Evolutionary conservation across 2,797 vertebrate species (phyloP).

Genomic region (Xenentodon cancila): DNA sequence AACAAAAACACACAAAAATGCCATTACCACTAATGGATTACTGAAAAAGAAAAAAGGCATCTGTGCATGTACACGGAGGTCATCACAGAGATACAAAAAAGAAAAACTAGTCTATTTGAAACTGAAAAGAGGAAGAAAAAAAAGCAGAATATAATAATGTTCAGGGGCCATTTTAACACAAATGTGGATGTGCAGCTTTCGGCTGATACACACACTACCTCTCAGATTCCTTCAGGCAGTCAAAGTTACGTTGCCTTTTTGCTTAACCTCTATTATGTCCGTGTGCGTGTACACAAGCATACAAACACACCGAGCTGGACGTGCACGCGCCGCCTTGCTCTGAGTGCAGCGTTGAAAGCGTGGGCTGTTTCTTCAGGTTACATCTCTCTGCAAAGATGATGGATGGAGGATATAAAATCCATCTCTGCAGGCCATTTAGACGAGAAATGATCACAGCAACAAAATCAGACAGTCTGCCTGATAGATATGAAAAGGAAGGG

Average conservation of each 20-base stretch:
- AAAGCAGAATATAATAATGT: slow-evolving; percentile 20
- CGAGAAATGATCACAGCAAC: slow-evolving; percentile 37
- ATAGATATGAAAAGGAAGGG: too few species aligned
- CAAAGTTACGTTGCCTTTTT: slow-evolving; percentile 58
- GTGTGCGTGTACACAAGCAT: background rate
- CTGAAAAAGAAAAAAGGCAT: too few species aligned
- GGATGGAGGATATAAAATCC: slow-evolving; percentile 65
- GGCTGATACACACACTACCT: slow-evolving; percentile 22
- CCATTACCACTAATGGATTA: background rate
- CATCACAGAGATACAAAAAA: background rate
- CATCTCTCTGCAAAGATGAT: slow-evolving; percentile 63
- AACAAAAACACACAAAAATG: too few species aligned
- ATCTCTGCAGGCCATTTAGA: slow-evolving; percentile 56
- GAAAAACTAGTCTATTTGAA: slow-evolving; percentile 1
- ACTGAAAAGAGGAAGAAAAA: background rate
- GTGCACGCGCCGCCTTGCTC: background rate
- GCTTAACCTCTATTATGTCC: slow-evolving; percentile 67
- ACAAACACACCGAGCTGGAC: background rate
- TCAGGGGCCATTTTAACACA: slow-evolving; percentile 39
- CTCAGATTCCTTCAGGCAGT: slow-evolving; percentile 36
- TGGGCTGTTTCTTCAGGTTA: slow-evolving; percentile 65
- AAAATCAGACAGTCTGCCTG: too few species aligned
- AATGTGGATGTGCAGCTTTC: slow-evolving; percentile 28
- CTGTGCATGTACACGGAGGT: slow-evolving; percentile 9
- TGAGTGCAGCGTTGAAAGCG: slow-evolving; percentile 30